Evolutionary conservation across 2,888 invertebrate species (phyloP).

Genomic region (Blastobasis lacticolella): DNA sequence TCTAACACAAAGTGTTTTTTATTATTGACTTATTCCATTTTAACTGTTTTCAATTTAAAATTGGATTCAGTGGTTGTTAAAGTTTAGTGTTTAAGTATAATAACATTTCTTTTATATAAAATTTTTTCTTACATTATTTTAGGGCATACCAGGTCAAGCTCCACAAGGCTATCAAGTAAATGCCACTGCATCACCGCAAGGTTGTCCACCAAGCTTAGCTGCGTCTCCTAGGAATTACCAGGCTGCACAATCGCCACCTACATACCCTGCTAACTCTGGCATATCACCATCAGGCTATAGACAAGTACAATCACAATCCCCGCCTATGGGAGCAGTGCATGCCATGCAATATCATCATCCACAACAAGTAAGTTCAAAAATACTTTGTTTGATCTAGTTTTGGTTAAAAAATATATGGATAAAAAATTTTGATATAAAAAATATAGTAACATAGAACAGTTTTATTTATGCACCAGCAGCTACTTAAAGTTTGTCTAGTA

Average conservation of each 20-base stretch:
- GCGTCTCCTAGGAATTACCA: slow-evolving; percentile 67
- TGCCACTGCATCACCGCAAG: slow-evolving; percentile 68
- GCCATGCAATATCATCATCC: slow-evolving; percentile 66
- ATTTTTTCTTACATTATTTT: background rate
- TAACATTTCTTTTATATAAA: background rate
- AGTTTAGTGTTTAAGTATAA: too few relatives aligned
- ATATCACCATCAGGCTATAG: slow-evolving; percentile 72
- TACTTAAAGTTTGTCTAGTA: background rate
- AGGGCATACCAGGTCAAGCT: slow-evolving; percentile 58
- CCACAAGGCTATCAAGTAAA: slow-evolving; percentile 74
- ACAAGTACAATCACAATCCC: slow-evolving; percentile 64
- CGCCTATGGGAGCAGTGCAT: slow-evolving; percentile 66
- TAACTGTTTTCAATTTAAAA: too few relatives aligned
- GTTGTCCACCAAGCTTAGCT: slow-evolving; percentile 50
- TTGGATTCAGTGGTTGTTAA: too few relatives aligned
- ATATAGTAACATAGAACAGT: background rate
- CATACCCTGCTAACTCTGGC: slow-evolving; percentile 57
- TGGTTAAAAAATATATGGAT: background rate
- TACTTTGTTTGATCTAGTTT: background rate
- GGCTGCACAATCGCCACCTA: slow-evolving; percentile 72
- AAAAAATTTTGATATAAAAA: background rate
- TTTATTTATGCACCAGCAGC: background rate
- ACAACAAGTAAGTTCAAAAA: slow-evolving; percentile 47
- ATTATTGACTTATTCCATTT: too few relatives aligned
- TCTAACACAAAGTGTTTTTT: too few relatives aligned